Conservation (phyloP, 1,140 invertebrate genomes). For the Trachymyrmex septentrionalis region DNA sequence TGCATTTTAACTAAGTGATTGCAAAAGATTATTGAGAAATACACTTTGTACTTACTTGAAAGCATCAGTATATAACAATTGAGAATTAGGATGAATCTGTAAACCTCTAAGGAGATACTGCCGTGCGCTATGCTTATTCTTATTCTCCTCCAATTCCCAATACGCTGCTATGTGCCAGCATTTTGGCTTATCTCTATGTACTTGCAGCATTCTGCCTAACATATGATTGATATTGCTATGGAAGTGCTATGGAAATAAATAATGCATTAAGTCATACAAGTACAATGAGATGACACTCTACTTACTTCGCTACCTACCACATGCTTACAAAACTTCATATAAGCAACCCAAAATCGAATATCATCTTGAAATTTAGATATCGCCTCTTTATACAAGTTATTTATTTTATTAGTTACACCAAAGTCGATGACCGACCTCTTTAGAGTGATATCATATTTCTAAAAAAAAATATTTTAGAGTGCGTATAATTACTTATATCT, state of each 20-base stretch:
- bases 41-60: conserved; percentile 79
- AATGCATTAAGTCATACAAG: neutral
- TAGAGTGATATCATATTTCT: conserved; percentile 88
- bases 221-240: conserved; percentile 85
- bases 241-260: conserved; percentile 77
- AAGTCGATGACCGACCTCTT: conserved; percentile 90
- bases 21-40: neutral
- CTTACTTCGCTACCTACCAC: conserved; percentile 85
- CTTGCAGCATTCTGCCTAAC: conserved; percentile 88
- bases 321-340: conserved; percentile 91
- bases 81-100: conserved; percentile 89
- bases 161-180: conserved; percentile 91
- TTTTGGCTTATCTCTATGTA: conserved; percentile 91
- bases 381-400: conserved; percentile 89
- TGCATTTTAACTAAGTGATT: conserved; percentile 20
- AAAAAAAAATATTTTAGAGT: conserved; percentile 46
- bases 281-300: neutral
- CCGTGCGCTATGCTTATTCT: conserved; percentile 89
- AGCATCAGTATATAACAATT: conserved; percentile 88
- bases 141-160: conserved; percentile 91
- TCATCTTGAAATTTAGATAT: conserved; percentile 89
- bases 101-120: conserved; percentile 90
- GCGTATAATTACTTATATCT: neutral
- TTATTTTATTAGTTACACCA: conserved; percentile 89
- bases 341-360: conserved; percentile 90